Percentiles rank a stretch among this genome's conserved stretches.
Evolutionary conservation across 2,113 vertebrate genomes (phyloP).

Genomic region (Pipra filicauda): DNA sequence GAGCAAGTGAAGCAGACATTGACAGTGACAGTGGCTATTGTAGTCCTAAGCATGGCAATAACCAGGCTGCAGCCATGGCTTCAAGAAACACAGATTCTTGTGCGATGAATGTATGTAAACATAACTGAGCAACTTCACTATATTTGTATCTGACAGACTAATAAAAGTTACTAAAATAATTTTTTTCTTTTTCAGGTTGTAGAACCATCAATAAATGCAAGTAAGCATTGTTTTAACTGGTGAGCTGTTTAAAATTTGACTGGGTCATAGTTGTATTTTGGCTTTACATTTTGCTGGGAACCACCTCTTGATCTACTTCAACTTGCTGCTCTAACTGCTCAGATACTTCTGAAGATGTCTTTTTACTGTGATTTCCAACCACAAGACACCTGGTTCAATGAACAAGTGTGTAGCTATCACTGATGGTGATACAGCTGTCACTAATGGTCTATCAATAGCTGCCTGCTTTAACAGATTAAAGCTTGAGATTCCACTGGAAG

Average conservation of each 20-base stretch:
- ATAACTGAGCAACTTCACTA: not conserved
- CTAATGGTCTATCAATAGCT: not conserved
- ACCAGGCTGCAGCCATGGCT: conserved; percentile 73
- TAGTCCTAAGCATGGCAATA: conserved; percentile 90
- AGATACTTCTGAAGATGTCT: not conserved
- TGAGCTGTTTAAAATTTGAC: not conserved
- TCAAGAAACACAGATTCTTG: conserved; percentile 74
- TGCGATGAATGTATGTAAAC: conserved; percentile 67
- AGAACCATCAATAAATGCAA: conserved; percentile 84
- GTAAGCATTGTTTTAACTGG: conserved; percentile 65
- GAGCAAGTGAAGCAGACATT: conserved; percentile 92
- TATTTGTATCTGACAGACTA: not conserved
- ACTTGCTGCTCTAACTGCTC: not conserved
- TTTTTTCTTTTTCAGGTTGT: conserved; percentile 74
- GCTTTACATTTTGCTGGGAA: not conserved
- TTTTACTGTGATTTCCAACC: not conserved
- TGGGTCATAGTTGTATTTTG: not conserved
- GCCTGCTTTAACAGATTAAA: not conserved
- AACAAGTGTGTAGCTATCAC: not conserved
- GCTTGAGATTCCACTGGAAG: not conserved
- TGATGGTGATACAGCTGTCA: not conserved
- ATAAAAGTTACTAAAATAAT: not conserved
- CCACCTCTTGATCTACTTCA: not conserved
- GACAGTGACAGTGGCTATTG: conserved; percentile 98
- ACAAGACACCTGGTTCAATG: not conserved